Conservation (phyloP, 2,888 invertebrate species). For the Drosophila acutilabella region DNA sequence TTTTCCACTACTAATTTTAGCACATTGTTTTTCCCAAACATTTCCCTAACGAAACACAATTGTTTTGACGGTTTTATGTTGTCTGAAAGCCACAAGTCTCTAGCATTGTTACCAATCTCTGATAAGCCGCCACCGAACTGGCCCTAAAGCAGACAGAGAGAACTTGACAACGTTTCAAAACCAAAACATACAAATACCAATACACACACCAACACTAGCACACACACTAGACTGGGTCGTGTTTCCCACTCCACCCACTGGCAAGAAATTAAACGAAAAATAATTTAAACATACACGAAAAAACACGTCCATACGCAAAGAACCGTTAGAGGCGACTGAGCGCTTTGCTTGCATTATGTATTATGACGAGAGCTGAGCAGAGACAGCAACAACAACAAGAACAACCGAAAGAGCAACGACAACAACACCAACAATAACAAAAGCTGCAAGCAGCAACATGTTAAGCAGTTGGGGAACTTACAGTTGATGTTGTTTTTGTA, state of each 20-base stretch:
- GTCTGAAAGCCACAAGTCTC: constrained; percentile 43
- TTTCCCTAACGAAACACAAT: constrained; percentile 13
- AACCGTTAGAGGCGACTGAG: constrained; percentile 85
- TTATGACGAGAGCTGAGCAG: constrained; percentile 47
- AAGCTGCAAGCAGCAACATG: constrained; percentile 56
- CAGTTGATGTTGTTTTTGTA: constrained; percentile 36
- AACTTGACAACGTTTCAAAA: constrained; percentile 66
- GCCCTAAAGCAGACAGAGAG: constrained; percentile 52
- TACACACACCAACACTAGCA: constrained; percentile 34
- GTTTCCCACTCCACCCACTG: constrained; percentile 5
- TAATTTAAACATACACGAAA: constrained; percentile 36
- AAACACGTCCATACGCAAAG: constrained; percentile 84
- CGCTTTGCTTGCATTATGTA: constrained; percentile 47
- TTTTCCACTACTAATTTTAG: constrained; percentile 4
- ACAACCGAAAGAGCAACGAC: constrained; percentile 34
- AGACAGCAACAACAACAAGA: constrained; percentile 32
- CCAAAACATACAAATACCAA: constrained; percentile 67
- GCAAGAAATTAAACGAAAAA: constrained; percentile 23
- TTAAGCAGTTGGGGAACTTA: constrained; percentile 54
- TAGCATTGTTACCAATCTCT: constrained; percentile 67
- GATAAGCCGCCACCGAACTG: constrained; percentile 69
- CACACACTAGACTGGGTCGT: constrained; percentile 36
- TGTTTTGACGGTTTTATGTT: constrained; percentile 34
- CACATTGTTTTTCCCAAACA: constrained; percentile 7
- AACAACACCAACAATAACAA: constrained; percentile 38